Conservation (phyloP, 2,797 vertebrate genomes). For the Falco cherrug region DNA sequence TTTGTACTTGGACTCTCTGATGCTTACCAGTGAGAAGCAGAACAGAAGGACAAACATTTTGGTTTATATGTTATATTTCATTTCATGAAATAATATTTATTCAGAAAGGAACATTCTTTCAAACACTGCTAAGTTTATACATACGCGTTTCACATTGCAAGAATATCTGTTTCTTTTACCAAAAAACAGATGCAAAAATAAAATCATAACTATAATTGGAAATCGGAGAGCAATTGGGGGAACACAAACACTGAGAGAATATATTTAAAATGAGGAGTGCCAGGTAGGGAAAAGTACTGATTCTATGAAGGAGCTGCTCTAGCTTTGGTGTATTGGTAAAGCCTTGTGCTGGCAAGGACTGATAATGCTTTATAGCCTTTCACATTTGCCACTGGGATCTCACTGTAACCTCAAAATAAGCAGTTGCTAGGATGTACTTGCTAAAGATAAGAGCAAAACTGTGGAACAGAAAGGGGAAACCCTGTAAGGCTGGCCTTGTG, state of each 20-base stretch:
- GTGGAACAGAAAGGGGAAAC: slow-evolving; percentile 39
- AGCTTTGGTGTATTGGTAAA: neutral
- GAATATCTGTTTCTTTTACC: slow-evolving; percentile 28
- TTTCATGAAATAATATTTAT: slow-evolving; percentile 37
- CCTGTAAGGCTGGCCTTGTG: slow-evolving; percentile 43
- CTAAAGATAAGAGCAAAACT: slow-evolving; percentile 20
- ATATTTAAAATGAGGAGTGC: neutral
- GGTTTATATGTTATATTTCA: neutral
- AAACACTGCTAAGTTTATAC: neutral
- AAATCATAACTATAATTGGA: neutral
- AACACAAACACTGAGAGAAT: slow-evolving; percentile 10
- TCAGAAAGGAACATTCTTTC: neutral
- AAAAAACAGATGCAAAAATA: neutral
- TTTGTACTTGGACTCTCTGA: neutral
- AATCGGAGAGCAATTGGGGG: neutral
- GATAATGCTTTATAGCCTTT: slow-evolving; percentile 18
- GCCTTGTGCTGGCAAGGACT: neutral
- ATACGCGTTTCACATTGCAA: neutral
- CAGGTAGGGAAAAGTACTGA: neutral
- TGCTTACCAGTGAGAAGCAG: neutral
- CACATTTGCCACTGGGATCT: neutral
- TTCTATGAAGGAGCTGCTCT: neutral
- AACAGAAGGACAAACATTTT: slow-evolving; percentile 30
- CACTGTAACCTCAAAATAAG: slow-evolving; percentile 21
- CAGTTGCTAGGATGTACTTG: slow-evolving; percentile 39